Conservation (phyloP, 2,113 vertebrate species). For the Ivindomyrus marchei region DNA sequence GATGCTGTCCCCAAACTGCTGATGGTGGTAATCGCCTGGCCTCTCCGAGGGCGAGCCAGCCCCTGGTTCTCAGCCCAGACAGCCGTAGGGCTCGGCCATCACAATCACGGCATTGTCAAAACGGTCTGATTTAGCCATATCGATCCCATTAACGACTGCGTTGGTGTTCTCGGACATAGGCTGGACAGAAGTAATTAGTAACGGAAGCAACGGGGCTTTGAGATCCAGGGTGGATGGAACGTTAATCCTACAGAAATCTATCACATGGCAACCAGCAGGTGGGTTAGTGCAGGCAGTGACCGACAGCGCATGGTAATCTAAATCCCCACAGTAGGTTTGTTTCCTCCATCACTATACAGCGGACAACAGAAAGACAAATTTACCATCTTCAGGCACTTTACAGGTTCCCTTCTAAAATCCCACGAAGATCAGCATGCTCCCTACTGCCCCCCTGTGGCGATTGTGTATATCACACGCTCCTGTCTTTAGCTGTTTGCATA, state of each 20-base stretch:
- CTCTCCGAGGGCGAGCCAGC: not conserved
- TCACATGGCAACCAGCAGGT: not conserved
- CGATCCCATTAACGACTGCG: not conserved
- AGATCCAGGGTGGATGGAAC: not conserved
- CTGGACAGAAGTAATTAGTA: not conserved
- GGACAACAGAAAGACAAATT: not conserved
- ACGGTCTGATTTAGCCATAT: not conserved
- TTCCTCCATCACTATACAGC: not conserved
- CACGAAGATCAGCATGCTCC: not conserved
- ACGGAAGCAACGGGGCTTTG: not conserved
- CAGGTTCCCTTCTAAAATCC: not conserved
- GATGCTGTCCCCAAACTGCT: not conserved
- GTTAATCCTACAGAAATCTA: not conserved
- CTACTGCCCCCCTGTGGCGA: not conserved
- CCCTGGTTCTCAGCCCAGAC: not conserved
- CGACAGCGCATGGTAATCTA: not conserved
- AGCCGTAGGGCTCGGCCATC: not conserved
- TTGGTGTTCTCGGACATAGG: not conserved
- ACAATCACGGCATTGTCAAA: not conserved
- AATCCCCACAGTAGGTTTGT: not conserved
- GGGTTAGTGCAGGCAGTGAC: not conserved
- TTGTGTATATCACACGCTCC: not conserved
- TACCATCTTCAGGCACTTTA: not conserved
- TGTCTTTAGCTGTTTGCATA: not conserved
- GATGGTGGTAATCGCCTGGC: not conserved